Evolutionary conservation across 2,888 invertebrate genomes (phyloP), one percentile per base, ranked within the genome.

Genomic region (Drepanosiphum platanoidis): DNA sequence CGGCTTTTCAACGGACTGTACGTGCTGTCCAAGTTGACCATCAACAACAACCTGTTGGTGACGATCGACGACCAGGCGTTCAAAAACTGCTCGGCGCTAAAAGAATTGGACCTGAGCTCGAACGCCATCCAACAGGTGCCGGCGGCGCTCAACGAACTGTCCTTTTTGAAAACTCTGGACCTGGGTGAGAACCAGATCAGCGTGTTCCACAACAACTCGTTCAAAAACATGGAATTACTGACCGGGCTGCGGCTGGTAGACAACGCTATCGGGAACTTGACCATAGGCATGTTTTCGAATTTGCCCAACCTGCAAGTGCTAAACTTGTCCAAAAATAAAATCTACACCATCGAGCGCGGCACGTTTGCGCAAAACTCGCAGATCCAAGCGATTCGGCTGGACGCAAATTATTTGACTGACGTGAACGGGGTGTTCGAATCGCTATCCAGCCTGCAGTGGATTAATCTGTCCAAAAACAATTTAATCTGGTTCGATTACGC

Each of bases 401-500:
- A 97, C 89, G 95, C 95, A 87, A 97, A 97, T 90, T 95, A 94
- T 89, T 91, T 97, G 88, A 94, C 95, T 77, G 96, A 97, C 89
- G 95, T 97, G 89, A 96, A 97, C 90, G 96, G 96, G 27, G 95
- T 96, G 86, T 95, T 97, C 89, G 94, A 96, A 58, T 94, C 95
- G 86, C 91, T 97, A 42, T 93, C 94, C n/a, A 95, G 94, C 88
- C 91, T 97, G 87, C 91, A 96, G 89, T 95, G 96, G 94, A 91
- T 97, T 86, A 97, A 97, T 90, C 92, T 97, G 80, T 96, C 96
- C 66, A 95, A 96, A 91, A 97, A 97, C 91, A 95, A 95, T 91
- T 91, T 97, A 89, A 94, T 95, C 88, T 96, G 96, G 95, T 97
- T 97, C 90, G 97, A 97, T 90, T 97, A 96, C 89, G 96, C 96